Evolutionary conservation across 2,113 vertebrate genomes (phyloP), one percentile per base, ranked within the genome.

Genomic region (Rhinolophus sinicus): DNA sequence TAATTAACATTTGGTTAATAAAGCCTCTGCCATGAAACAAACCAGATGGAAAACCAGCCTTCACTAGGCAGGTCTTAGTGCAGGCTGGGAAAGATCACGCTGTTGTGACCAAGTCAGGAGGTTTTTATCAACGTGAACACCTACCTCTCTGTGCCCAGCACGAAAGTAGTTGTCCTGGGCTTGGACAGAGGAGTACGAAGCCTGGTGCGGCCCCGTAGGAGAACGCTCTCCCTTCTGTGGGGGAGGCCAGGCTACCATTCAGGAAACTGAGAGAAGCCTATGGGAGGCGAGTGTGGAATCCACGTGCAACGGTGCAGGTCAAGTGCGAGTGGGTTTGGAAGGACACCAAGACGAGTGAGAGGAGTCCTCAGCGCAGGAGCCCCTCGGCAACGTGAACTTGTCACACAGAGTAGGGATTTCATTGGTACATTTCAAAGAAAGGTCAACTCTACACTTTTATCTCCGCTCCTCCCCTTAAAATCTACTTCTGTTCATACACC

Each of bases 1-100:
- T 78, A 40, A 75, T 75, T 92, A 93, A 40, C 30, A 72, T 93
- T 67, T 47, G 64, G 35, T 93, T 84, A 89, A 90, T 84, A 95
- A 93, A 80, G 64, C 38, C 78, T 75, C 33, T 69, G 33, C 33
- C 19, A 26, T 26, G 26, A 91, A 83, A 83, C 52, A 82, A 77
- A 54, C 50, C 72, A 92, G 72, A 93, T 84, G 90, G 54, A 93
- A 96, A 80, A 3, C 38, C 50, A 82, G 14, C 14, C 47, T 78
- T 77, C 33, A 21, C 47, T 33, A 64, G 19, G 28, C 78, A 81
- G 56, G 16, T 22, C n/a, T 47, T 18, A 8, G 19, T 1, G 24
- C 11, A 82, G 81, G 15, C 40, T 80, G 64, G 70, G 73, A 73
- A 54, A 84, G 40, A 64, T 58, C 60, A 40, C 1, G 14, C 8